Evolutionary conservation across 2,888 invertebrate genomes (phyloP).

Genomic region (Formica aserva): DNA sequence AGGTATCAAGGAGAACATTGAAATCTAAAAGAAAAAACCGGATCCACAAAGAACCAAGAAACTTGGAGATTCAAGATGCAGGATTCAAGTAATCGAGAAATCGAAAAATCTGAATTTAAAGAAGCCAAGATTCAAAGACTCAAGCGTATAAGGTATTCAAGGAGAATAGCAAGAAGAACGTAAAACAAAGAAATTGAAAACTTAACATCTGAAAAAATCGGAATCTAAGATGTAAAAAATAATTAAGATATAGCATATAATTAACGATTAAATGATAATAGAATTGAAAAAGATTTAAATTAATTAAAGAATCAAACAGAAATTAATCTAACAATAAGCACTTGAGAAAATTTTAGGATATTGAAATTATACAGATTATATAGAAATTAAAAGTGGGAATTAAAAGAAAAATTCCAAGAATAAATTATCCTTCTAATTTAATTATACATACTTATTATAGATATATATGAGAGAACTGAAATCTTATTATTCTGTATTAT

Average conservation of each 20-base stretch:
- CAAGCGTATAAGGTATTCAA: conserved; percentile 25
- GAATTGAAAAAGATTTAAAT: neutral
- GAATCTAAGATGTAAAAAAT: neutral
- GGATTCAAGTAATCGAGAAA: neutral
- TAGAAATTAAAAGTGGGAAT: neutral
- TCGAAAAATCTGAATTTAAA: conserved; percentile 1
- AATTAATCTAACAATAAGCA: neutral
- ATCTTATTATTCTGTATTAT: neutral
- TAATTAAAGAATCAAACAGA: neutral
- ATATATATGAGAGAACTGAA: neutral
- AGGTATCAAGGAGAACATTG: neutral
- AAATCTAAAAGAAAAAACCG: neutral
- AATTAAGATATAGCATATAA: neutral
- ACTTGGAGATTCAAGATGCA: neutral
- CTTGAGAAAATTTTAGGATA: neutral
- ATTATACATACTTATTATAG: neutral
- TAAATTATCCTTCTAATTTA: too few species aligned
- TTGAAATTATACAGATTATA: neutral
- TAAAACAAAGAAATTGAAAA: neutral
- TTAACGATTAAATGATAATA: neutral
- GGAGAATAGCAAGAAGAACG: neutral
- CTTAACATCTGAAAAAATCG: neutral
- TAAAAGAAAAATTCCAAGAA: neutral
- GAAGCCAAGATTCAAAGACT: neutral
- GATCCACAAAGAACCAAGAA: neutral